Base-by-base conservation (phyloP, 2,113 vertebrate genomes). In the Hypomesus transpacificus region DNA sequence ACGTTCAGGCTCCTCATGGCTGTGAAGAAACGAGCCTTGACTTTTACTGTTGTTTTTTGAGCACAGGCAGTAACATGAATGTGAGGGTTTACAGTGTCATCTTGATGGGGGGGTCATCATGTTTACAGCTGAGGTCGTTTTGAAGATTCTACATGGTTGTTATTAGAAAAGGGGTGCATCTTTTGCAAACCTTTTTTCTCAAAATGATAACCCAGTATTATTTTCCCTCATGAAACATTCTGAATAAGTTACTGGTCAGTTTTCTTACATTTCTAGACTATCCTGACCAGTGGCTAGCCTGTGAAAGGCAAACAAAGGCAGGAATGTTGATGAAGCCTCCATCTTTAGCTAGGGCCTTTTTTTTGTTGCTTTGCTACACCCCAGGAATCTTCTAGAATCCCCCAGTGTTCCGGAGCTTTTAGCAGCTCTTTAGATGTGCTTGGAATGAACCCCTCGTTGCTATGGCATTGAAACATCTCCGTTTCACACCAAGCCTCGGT, bases 301-400 rank as follows among this genome's bases (percentile, higher is more conserved):
- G 85, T 87, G 87, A 81, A 89, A 85, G 81, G 83, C 87, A 88
- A 86, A 89, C 89, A 89, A 89, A 89, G 87, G 71, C 84, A 81
- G 87, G 89, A 90, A 89, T 90, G 87, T 89, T 90, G 89, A 88
- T 89, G 88, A 89, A 87, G 82, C 84, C 83, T 86, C 86, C 85
- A 82, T 86, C 85, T 89, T 88, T 87, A 82, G 81, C 86, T 79
- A 80, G 73, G 78, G 82, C 70, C 59, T 59, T 73, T 77, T 77
- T 76, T 79, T 83, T 88, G 81, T 86, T 82, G 78, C 82, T 88
- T 84, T 87, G 73, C 83, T 84, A 67, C 85, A 85, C 85, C 82
- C 85, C 81, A 82, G 88, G 88, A 88, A 85, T 88, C 87, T 85
- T 87, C 82, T 78, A 87, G 84, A 88, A 88, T 78, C 85, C 78